phyloP scores from a whole-genome alignment of 2,113 vertebrate species.

The Orycteropus afer region DNA sequence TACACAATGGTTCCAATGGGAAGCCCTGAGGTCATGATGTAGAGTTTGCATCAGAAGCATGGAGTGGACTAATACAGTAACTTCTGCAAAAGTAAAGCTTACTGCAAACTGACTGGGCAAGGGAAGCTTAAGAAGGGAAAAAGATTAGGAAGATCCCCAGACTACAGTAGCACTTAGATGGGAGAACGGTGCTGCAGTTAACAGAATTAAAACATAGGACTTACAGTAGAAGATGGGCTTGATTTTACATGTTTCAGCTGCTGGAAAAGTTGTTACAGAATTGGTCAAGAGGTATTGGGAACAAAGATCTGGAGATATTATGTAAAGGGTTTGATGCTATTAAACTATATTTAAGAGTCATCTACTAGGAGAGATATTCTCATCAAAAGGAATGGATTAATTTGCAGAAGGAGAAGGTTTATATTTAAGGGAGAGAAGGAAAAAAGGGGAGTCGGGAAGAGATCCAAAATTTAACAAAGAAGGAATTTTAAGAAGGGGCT shows the following conservation, averaged over 20 bases:
- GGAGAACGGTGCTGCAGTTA: background rate
- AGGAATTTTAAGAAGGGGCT: constrained; percentile 36
- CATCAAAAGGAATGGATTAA: background rate
- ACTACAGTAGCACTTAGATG: background rate
- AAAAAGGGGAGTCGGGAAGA: background rate
- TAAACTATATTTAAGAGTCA: background rate
- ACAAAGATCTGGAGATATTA: background rate
- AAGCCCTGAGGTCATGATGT: background rate
- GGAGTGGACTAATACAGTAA: background rate
- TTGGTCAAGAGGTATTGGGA: background rate
- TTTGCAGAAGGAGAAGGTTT: background rate
- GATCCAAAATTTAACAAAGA: background rate
- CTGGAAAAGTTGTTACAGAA: background rate
- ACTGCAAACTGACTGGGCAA: background rate
- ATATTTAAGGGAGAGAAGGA: background rate
- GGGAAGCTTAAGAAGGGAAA: background rate
- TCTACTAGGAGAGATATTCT: background rate
- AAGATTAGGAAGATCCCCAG: background rate
- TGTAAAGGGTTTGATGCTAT: background rate
- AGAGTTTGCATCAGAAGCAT: background rate
- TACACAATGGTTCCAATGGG: background rate
- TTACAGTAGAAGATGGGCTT: background rate
- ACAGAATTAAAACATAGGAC: background rate
- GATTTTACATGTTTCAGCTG: background rate
- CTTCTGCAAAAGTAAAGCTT: background rate